A percentile compares a stretch with the other conserved stretches of the same genome.
Evolutionary conservation across 2,113 vertebrate genomes (phyloP).

Genomic region (Sterna hirundo): DNA sequence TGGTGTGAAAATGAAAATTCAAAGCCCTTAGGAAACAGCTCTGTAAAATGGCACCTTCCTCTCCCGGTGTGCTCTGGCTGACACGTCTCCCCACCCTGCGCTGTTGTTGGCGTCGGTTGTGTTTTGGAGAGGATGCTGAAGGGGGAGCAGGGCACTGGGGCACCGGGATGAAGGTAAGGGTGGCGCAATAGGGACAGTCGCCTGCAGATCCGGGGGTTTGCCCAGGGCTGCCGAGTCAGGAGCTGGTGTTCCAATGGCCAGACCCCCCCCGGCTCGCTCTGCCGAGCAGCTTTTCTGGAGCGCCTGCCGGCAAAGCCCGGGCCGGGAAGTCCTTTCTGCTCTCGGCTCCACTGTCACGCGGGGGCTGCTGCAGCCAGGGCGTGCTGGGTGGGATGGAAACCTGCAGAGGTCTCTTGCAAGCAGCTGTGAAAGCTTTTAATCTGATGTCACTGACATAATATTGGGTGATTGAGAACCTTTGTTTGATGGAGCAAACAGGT

Average conservation of each 20-base stretch:
- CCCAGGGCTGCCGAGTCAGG: not conserved
- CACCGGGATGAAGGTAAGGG: not conserved
- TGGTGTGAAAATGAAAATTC: not conserved
- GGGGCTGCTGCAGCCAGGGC: not conserved
- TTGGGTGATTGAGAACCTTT: not conserved
- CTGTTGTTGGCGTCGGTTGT: not conserved
- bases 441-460: not conserved
- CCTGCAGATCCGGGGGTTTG: not conserved
- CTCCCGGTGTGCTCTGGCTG: rapidly evolving
- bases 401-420: not conserved
- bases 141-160: not conserved
- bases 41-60: too few relatives aligned
- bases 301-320: rapidly evolving
- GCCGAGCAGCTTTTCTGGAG: not conserved
- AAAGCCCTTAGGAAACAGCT: not conserved
- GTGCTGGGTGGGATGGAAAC: rapidly evolving
- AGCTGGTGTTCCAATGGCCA: not conserved
- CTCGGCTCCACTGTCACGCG: rapidly evolving
- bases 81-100: too few relatives aligned
- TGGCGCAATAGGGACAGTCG: not conserved
- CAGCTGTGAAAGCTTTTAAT: not conserved
- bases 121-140: too few relatives aligned
- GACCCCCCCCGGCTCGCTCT: not conserved
- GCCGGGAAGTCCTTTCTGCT: not conserved
- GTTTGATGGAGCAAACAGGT: not conserved